Base-by-base conservation (phyloP, 2,113 vertebrate genomes). In the Scomber colias region DNA sequence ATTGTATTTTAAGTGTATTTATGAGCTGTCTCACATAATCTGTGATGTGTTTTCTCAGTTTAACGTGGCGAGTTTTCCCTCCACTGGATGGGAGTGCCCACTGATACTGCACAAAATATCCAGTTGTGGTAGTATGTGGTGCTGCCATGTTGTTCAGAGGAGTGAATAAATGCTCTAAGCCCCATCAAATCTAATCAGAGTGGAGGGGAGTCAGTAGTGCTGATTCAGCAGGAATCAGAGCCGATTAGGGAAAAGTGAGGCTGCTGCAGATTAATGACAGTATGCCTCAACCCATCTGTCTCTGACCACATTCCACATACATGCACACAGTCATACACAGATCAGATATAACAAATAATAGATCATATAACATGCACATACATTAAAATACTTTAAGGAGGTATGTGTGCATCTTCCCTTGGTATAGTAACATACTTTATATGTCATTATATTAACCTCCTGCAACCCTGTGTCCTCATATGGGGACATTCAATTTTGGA, bases 161-260 rank as follows among this genome's bases (percentile, higher is more conserved):
- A 50, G 63, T 74, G 57, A 77, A 85, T 82, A 77, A 81, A 89
- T 27, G 51, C 85, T 76, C 49, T 81, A 77, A 92, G 71, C 90
- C 50, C 75, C 75, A 75, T 89, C 82, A 82, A 74, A 83, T 87
- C 79, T 90, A 91, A 93, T 93, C 89, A 83, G 82, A 83, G 82
- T 70, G 61, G 61, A 81, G 77, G 63, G 54, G 78, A 84, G 83
- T 64, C 71, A 46, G 72, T 30, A 8, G 56, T 83, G 88, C 84
- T 91, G 92, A 90, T 50, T 90, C 89, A 93, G 87, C 86, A 89
- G 82, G 78, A 87, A 85, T 86, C 80, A 53, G 85, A 93, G 87
- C 85, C 79, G 85, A 91, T 92, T 91, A 92, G 65, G 56, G 35
- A 77, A 83, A 80, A 88, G 86, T 82, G 85, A 83, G 72, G 69